A percentile compares a stretch with the other conserved stretches of the same genome.
Evolutionary conservation across 2,888 invertebrate genomes (phyloP).

Genomic region (Hololepta plana): DNA sequence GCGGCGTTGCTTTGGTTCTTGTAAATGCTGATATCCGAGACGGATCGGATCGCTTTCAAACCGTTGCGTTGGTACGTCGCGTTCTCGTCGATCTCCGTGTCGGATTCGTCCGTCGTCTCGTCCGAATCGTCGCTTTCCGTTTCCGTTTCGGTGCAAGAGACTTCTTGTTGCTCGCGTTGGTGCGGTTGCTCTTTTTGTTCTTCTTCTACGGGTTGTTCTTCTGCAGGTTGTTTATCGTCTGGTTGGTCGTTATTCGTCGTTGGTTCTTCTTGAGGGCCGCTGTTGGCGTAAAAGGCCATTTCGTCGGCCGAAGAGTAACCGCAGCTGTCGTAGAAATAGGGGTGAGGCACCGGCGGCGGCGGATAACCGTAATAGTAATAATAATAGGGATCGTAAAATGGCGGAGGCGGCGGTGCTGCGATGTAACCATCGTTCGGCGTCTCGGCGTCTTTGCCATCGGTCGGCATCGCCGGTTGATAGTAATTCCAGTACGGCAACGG

Average conservation of each 20-base stretch:
- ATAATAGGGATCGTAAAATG: constrained; percentile 23
- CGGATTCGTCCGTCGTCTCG: constrained; percentile 8
- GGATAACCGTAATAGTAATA: constrained; percentile 11
- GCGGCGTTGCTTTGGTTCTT: no score
- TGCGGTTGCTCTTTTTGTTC: constrained; percentile 1
- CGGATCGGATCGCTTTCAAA: constrained; percentile 32
- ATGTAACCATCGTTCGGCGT: constrained; percentile 12
- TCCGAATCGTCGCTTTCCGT: constrained; percentile 8
- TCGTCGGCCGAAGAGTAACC: constrained; percentile 29
- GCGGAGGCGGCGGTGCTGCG: no score
- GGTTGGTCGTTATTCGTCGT: constrained; percentile 2
- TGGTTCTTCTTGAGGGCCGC: constrained; percentile 4
- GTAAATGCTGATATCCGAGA: constrained; percentile 32
- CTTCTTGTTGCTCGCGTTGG: constrained; percentile 2
- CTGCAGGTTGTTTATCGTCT: not conserved
- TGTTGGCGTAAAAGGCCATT: constrained; percentile 18
- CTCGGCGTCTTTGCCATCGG: constrained; percentile 8
- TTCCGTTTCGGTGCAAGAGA: constrained; percentile 5
- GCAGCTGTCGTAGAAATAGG: constrained; percentile 16
- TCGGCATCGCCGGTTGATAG: constrained; percentile 8
- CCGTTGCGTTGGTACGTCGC: no score
- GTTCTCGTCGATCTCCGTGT: constrained; percentile 10
- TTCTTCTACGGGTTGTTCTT: constrained; percentile 4
- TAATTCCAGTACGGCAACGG: constrained; percentile 19
- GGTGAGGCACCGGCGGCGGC: constrained; percentile 14